These are phyloP conservation scores for Girardinus metallicus DNA, from an alignment of 2,797 vertebrate genomes.

Conservation along the genomic window DNA sequence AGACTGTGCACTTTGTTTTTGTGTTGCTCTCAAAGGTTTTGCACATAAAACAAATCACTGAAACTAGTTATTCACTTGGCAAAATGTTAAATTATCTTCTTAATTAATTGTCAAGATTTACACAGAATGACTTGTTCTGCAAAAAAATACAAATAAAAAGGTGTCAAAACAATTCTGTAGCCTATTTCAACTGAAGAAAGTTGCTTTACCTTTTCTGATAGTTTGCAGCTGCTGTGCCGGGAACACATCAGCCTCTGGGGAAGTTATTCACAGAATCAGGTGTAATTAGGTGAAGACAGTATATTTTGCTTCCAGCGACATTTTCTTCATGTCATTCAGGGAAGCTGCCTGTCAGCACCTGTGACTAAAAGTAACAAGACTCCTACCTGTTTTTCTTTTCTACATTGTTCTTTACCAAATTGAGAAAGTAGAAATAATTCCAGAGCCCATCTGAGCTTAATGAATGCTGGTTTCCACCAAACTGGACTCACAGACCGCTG, in stretches of 20 bases:
- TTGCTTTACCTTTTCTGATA: neutral
- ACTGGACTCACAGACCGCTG: neutral
- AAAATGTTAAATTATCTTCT: slow-evolving; percentile 1
- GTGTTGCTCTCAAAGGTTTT: neutral
- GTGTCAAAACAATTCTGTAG: neutral
- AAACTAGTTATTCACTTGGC: neutral
- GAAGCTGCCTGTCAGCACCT: slow-evolving; percentile 5
- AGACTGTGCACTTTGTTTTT: neutral
- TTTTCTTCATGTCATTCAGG: neutral
- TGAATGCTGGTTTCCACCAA: neutral
- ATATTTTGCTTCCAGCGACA: slow-evolving; percentile 7
- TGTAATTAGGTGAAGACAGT: slow-evolving; percentile 8
- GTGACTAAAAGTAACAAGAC: slow-evolving; percentile 7
- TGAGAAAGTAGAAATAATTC: neutral
- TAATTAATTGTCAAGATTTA: neutral
- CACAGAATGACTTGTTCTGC: neutral
- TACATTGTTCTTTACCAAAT: neutral
- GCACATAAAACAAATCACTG: neutral
- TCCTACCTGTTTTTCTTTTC: neutral
- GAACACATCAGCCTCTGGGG: slow-evolving; percentile 6
- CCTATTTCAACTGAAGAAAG: neutral
- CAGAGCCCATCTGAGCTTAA: neutral
- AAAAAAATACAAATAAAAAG: neutral
- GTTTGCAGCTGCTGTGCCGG: slow-evolving; percentile 1
- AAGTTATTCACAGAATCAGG: neutral